A percentile compares a stretch with the other conserved stretches of the same genome.
phyloP scores from a whole-genome alignment of 2,797 vertebrate species.

The Gallirallus australis region DNA sequence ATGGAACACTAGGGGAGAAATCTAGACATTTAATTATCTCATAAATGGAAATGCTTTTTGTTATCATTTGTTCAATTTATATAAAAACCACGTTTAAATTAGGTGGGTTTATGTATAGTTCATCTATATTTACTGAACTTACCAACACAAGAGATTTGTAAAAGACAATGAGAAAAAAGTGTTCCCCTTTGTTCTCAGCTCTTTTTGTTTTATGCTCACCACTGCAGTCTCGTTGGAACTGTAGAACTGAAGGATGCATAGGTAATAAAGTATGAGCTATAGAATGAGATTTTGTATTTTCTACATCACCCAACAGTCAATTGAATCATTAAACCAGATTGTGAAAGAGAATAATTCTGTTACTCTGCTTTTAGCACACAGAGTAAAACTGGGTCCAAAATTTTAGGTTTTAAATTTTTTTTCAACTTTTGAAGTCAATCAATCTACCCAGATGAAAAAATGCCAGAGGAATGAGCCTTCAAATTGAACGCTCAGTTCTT shows the following conservation, averaged over 20 bases:
- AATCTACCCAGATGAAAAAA: not conserved
- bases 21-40: not conserved
- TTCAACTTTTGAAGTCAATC: not conserved
- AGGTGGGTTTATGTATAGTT: not conserved
- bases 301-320: not conserved
- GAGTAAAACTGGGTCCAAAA: not conserved
- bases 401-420: not conserved
- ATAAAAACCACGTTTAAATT: not conserved
- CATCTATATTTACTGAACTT: not conserved
- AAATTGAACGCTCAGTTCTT: not conserved
- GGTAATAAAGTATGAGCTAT: not conserved
- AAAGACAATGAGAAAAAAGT: not conserved
- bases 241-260: not conserved
- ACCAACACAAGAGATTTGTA: not conserved
- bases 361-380: not conserved
- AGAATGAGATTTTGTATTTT: not conserved
- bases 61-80: not conserved
- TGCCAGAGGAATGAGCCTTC: not conserved
- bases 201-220: not conserved
- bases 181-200: not conserved
- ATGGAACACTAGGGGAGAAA: not conserved
- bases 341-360: not conserved
- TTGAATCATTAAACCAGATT: not conserved
- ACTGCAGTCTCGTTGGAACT: rapidly evolving
- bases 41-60: not conserved